Conservation (phyloP, 2,888 invertebrate species). For the Ophion obscuratus region DNA sequence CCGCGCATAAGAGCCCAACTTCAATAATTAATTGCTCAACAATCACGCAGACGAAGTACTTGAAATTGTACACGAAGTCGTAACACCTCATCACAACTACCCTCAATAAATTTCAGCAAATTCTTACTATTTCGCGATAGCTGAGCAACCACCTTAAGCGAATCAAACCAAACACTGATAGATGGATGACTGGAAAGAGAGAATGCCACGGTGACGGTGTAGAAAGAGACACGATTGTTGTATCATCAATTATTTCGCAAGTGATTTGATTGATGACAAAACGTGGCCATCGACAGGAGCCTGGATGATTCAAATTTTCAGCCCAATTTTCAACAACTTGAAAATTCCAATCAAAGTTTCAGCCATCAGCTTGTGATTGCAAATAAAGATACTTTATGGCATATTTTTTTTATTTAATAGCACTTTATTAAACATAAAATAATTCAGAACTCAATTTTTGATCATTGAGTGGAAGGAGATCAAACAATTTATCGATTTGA, state of each 20-base stretch:
- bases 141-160: slow-evolving; percentile 66
- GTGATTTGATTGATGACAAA: neutral
- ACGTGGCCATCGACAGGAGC: neutral
- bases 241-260: neutral
- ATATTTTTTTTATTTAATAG: neutral
- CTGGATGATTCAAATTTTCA: neutral
- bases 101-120: too few species aligned
- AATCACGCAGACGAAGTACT: too few species aligned
- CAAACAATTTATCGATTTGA: neutral
- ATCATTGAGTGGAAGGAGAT: neutral
- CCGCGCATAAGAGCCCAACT: too few species aligned
- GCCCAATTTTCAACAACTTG: neutral
- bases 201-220: neutral
- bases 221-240: neutral
- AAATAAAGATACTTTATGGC: neutral
- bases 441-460: neutral
- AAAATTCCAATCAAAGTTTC: neutral
- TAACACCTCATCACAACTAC: too few species aligned
- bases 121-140: too few species aligned
- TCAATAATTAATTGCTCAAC: too few species aligned
- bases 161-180: slow-evolving; percentile 57
- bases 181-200: neutral
- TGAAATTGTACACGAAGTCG: too few species aligned
- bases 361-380: neutral
- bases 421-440: neutral